Conservation (phyloP, 2,113 vertebrate genomes). For the Notiomystis cincta region DNA sequence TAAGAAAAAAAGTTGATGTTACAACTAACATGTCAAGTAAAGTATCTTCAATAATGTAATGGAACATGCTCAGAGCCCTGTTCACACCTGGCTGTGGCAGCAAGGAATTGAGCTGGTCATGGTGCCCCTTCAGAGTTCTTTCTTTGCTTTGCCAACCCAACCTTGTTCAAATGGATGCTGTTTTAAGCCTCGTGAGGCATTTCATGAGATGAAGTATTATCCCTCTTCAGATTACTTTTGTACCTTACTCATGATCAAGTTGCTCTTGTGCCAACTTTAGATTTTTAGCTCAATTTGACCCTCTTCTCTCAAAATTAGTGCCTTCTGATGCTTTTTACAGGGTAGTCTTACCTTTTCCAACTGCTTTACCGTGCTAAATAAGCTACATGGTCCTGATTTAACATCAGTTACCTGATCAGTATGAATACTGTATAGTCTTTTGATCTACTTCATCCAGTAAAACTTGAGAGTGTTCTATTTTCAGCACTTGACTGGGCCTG, state of each 20-base stretch:
- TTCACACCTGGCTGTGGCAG: neutral
- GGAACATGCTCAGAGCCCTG: neutral
- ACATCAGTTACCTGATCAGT: neutral
- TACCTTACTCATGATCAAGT: neutral
- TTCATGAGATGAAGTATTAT: neutral
- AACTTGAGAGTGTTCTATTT: neutral
- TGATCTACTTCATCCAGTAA: neutral
- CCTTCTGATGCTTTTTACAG: neutral
- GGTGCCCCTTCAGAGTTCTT: neutral
- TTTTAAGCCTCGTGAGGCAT: neutral
- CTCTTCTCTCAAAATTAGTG: neutral
- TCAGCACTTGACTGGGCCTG: neutral
- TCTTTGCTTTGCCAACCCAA: neutral
- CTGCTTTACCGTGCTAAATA: neutral
- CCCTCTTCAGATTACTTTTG: neutral
- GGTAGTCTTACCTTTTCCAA: neutral
- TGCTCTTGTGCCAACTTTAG: neutral
- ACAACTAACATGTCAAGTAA: conserved; percentile 6
- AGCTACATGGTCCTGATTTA: neutral
- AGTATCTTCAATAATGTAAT: neutral
- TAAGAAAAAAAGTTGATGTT: conserved; percentile 43
- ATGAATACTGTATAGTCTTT: neutral
- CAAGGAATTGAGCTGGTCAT: neutral
- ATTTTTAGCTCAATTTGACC: neutral
- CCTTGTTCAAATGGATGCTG: neutral